Evolutionary conservation across 2,797 vertebrate genomes (phyloP).

Genomic region (Otolemur crassicaudatus): DNA sequence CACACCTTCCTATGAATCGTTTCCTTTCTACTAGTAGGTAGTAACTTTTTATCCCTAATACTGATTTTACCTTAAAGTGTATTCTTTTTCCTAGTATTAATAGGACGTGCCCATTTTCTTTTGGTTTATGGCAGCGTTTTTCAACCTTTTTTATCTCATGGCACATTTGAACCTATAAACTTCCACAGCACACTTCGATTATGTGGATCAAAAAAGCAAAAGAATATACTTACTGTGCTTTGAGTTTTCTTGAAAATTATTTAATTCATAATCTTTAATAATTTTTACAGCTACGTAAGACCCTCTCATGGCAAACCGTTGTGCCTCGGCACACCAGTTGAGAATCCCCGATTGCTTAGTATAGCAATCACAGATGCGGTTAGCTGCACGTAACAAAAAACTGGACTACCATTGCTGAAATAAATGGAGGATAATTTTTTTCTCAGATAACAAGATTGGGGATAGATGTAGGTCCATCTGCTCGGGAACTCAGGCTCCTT

Average conservation of each 20-base stretch:
- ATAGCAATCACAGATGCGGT: neutral
- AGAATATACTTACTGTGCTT: too few species aligned
- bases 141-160: too few species aligned
- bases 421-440: neutral
- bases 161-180: too few species aligned
- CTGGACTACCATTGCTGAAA: neutral
- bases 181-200: too few species aligned
- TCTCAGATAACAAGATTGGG: neutral
- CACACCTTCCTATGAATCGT: neutral
- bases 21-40: neutral
- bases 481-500: neutral
- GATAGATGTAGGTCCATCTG: neutral
- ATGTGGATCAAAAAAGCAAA: too few species aligned
- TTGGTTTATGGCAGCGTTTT: neutral
- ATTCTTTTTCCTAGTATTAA: neutral
- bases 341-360: neutral
- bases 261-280: too few species aligned
- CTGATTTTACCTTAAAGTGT: neutral
- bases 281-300: too few species aligned
- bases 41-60: neutral
- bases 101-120: neutral
- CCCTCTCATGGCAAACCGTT: too few species aligned
- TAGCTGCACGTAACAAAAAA: constrained; percentile 9
- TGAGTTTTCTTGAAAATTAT: too few species aligned
- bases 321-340: too few species aligned